A percentile compares a stretch with the other conserved stretches of the same genome.
phyloP scores from a whole-genome alignment of 2,113 vertebrate genomes.

The Suricata suricatta region DNA sequence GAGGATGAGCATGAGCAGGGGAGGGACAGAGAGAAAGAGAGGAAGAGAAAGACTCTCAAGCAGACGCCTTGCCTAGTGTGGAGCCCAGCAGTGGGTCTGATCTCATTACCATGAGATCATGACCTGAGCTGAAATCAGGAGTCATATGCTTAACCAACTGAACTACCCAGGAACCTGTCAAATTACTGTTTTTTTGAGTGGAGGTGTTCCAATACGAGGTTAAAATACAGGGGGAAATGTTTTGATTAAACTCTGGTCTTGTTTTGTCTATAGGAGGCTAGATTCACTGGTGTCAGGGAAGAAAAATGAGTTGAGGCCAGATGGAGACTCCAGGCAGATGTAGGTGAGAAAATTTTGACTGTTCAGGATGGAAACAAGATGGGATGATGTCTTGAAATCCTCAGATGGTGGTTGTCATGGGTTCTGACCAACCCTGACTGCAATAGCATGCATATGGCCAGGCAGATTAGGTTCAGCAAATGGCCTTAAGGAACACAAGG shows the following conservation, averaged over 20 bases:
- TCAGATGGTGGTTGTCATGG: not conserved
- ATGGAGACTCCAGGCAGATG: not conserved
- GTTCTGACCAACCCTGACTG: not conserved
- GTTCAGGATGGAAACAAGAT: not conserved
- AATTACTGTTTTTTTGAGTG: not conserved
- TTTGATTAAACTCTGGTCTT: not conserved
- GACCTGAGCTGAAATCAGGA: too few relatives aligned
- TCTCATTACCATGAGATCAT: too few relatives aligned
- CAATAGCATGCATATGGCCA: not conserved
- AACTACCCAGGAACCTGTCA: too few relatives aligned
- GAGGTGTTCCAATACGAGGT: not conserved
- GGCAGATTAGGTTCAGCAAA: not conserved
- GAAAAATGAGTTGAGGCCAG: not conserved
- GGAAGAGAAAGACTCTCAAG: too few relatives aligned
- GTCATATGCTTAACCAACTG: too few relatives aligned
- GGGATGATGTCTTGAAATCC: not conserved
- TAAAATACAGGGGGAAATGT: not conserved
- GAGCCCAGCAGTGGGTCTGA: too few relatives aligned
- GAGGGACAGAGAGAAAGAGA: too few relatives aligned
- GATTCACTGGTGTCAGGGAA: not conserved
- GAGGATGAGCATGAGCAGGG: too few relatives aligned
- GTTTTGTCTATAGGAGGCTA: not conserved
- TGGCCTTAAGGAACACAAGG: not conserved
- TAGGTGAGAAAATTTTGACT: not conserved
- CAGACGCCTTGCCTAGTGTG: too few relatives aligned